These are phyloP conservation scores for Indicator maculatus DNA, from an alignment of 2,113 vertebrate genomes.

Conservation along the genomic window DNA sequence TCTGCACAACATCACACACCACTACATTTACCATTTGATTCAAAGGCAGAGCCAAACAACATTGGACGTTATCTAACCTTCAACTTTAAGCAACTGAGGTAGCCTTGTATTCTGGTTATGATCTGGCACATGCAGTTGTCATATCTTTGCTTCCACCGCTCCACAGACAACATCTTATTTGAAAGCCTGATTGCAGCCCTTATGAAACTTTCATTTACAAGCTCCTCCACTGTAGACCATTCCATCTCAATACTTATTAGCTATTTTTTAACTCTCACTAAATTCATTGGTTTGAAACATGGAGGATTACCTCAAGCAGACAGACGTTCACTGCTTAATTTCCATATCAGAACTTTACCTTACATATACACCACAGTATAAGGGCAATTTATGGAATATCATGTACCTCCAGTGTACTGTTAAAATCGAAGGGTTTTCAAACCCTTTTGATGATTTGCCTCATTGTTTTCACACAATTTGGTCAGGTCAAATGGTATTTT, in stretches of 20 bases:
- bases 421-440: not conserved
- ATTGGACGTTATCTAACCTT: not conserved
- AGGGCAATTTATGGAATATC: not conserved
- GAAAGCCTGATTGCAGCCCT: not conserved
- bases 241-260: not conserved
- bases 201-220: not conserved
- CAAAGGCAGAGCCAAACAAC: not conserved
- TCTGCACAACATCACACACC: not conserved
- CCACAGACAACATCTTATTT: not conserved
- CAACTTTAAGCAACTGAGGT: not conserved
- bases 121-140: not conserved
- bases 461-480: not conserved
- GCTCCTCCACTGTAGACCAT: not conserved
- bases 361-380: not conserved
- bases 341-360: not conserved
- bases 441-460: not conserved
- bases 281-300: not conserved
- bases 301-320: not conserved
- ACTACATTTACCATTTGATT: not conserved
- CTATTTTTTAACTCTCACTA: not conserved
- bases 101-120: not conserved
- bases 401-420: not conserved
- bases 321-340: not conserved
- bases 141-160: not conserved
- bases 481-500: not conserved